A percentile compares a stretch with the other conserved stretches of the same genome.
These are phyloP conservation scores for Dendrolimus punctatus DNA, from an alignment of 1,140 invertebrate genomes.

Conservation along the genomic window DNA sequence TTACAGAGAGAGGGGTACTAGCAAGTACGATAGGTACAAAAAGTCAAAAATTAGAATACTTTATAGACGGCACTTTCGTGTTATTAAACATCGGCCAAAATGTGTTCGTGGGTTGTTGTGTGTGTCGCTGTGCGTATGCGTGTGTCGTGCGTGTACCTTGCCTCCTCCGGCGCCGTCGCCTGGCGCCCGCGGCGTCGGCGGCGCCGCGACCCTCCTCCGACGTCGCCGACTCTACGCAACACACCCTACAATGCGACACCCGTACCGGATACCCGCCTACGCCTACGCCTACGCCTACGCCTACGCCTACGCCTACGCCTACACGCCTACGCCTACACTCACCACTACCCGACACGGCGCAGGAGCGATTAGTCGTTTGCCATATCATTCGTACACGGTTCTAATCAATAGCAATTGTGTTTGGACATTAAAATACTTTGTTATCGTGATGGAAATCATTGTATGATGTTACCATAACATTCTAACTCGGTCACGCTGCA, in stretches of 20 bases:
- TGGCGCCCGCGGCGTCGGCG: conserved; percentile 17
- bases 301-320: no score
- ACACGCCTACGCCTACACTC: neutral
- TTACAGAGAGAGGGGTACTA: no score
- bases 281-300: no score
- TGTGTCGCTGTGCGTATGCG: conserved; percentile 6
- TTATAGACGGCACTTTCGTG: no score
- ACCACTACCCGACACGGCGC: neutral
- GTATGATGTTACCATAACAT: neutral
- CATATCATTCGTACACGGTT: neutral
- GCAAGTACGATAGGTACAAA: no score
- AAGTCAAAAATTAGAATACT: no score
- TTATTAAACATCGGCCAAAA: no score
- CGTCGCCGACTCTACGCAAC: conserved; percentile 57
- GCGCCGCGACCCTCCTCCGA: conserved; percentile 41
- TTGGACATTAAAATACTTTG: no score
- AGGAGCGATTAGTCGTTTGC: conserved; percentile 13
- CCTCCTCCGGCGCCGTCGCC: conserved; percentile 35
- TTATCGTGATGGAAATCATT: conserved; percentile 1
- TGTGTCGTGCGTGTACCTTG: conserved; percentile 25
- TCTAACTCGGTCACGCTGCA: no score
- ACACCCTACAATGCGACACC: conserved; percentile 18
- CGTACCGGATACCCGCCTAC: neutral
- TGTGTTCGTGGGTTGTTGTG: no score
- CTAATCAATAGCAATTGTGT: no score